phyloP scores from a whole-genome alignment of 2,113 vertebrate species.

The Pseudolaguvia tuberculata region DNA sequence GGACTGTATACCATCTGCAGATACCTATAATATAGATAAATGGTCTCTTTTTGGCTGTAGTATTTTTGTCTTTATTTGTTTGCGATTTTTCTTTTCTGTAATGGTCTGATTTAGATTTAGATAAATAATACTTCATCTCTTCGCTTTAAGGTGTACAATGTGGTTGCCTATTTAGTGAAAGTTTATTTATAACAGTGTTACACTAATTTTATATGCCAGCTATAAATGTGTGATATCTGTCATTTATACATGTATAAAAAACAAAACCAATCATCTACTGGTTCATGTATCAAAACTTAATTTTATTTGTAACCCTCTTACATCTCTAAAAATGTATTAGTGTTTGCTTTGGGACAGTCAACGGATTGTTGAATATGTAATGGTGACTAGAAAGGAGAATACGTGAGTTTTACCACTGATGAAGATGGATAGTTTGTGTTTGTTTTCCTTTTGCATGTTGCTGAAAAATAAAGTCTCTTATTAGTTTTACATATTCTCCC shows the following conservation, averaged over 20 bases:
- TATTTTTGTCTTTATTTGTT: not conserved
- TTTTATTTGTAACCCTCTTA: no score
- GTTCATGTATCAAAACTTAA: no score
- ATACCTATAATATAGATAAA: not conserved
- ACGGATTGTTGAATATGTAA: not conserved
- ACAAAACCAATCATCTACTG: no score
- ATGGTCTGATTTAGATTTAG: not conserved
- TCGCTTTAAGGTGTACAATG: not conserved
- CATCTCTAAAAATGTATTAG: no score
- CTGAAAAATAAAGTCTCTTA: not conserved
- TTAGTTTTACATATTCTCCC: not conserved
- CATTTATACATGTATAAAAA: no score
- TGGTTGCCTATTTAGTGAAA: not conserved
- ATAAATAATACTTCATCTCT: not conserved
- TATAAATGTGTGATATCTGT: not conserved
- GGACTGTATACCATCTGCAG: not conserved
- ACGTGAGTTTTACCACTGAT: not conserved
- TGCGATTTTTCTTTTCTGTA: not conserved
- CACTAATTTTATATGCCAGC: not conserved
- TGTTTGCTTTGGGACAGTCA: constrained; percentile 2
- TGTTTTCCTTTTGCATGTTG: not conserved
- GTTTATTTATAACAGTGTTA: not conserved
- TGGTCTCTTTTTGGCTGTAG: not conserved
- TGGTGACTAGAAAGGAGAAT: not conserved
- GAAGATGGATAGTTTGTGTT: not conserved